Evolutionary conservation across 2,113 vertebrate species (phyloP), one percentile per base, ranked within the genome.

Genomic region (Diadophis punctatus): DNA sequence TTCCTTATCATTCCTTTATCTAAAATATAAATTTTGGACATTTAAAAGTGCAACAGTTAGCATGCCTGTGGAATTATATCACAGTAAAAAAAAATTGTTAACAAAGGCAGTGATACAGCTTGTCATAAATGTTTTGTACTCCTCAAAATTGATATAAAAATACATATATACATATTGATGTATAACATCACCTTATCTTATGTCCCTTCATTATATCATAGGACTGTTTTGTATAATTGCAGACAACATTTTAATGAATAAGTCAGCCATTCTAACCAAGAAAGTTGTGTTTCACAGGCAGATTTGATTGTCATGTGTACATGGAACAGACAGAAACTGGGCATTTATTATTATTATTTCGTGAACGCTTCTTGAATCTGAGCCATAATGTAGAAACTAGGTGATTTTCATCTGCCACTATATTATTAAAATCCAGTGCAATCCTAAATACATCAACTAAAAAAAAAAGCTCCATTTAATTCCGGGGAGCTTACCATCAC

Each of bases 31-130:
- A 95, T 97, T 98, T 97, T 96, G 97, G 97, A 98, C 98, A 98
- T 98, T 98, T 98, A 98, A 98, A 99, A 99, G 99, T 99, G 99
- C 99, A 99, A 98, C 97, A 99, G 98, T 98, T 98, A 97, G 98
- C 97, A 96, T 98, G 98, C 98, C 98, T 98, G 97, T 98, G 97
- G 98, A 98, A 97, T n/a, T 97, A 98, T 96, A 98, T 99, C 98
- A 99, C 98, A 99, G 98, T 98, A 95, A 97, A 98, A 97, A 63
- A 63, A 98, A 95, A 96, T 93, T 97, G 97, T 97, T 98, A 97
- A 98, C 97, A 98, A 97, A 98, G 99, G 99, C 99, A 99, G 98
- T 99, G 98, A 98, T 97, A 98, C 97, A 98, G 99, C 98, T 99
- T 97, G 96, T 98, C 97, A 98, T 98, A 98, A 97, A 97, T 97